These are phyloP conservation scores for Phalacrocorax carbo DNA, from an alignment of 2,113 vertebrate species.

Conservation along the genomic window DNA sequence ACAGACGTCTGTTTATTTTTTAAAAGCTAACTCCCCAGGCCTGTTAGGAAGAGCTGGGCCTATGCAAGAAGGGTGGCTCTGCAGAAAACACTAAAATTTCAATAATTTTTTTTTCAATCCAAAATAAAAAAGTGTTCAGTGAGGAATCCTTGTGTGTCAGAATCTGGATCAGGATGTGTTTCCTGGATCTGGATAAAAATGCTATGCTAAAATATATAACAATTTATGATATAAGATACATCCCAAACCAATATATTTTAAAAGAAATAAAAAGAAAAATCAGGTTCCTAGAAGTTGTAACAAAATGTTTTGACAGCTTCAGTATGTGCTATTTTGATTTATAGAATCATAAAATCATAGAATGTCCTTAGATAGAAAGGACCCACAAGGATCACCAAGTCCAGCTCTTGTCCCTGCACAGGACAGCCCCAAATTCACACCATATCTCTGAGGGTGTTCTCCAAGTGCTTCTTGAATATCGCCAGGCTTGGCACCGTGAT, in stretches of 20 bases:
- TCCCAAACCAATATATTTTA: not conserved
- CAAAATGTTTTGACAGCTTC: rapidly evolving
- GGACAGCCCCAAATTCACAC: too few species aligned
- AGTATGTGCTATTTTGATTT: rapidly evolving
- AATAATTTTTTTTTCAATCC: not conserved
- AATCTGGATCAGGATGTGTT: not conserved
- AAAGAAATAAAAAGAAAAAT: not conserved
- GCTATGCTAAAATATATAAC: not conserved
- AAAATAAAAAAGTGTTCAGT: not conserved
- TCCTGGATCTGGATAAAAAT: not conserved
- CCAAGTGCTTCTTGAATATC: too few species aligned
- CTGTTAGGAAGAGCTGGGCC: not conserved
- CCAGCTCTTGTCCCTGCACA: too few species aligned
- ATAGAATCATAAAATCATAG: too few species aligned
- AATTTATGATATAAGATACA: not conserved
- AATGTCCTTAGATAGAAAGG: too few species aligned
- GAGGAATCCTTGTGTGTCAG: not conserved
- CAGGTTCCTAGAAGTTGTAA: rapidly evolving
- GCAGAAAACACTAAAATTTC: not conserved
- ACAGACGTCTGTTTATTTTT: not conserved
- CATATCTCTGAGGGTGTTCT: too few species aligned
- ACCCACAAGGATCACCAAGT: too few species aligned
- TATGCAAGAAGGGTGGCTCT: not conserved
- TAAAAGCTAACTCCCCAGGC: rapidly evolving
- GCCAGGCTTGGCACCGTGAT: too few species aligned